A percentile compares a stretch with the other conserved stretches of the same genome.
Conservation (phyloP, 2,888 invertebrate species). For the Drosophila birchii region DNA sequence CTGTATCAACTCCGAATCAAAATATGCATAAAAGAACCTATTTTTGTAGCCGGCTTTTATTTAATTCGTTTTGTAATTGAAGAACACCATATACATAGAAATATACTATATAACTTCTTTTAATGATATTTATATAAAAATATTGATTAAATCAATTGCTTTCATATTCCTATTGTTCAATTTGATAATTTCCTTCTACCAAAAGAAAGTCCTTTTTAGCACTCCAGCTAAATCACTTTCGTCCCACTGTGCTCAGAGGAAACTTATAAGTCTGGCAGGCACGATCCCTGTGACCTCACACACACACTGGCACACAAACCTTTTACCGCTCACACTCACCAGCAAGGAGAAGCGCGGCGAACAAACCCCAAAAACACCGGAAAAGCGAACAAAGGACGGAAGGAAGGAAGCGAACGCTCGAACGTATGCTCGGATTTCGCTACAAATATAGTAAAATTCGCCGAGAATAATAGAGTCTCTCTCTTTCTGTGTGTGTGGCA, state of each 20-base stretch:
- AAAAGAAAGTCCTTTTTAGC: not conserved
- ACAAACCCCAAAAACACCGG: slow-evolving; percentile 56
- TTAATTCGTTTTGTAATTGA: too few relatives aligned
- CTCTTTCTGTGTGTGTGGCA: slow-evolving; percentile 34
- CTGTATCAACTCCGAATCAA: too few relatives aligned
- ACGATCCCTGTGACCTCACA: slow-evolving; percentile 71
- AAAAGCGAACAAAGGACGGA: slow-evolving; percentile 49
- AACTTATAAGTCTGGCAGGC: slow-evolving; percentile 53
- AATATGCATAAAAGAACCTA: too few relatives aligned
- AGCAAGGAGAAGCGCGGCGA: slow-evolving; percentile 11
- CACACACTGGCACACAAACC: slow-evolving; percentile 46
- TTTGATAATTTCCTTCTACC: not conserved
- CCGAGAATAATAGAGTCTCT: slow-evolving; percentile 21
- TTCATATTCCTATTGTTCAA: not conserved
- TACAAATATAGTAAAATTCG: slow-evolving; percentile 53
- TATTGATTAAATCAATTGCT: too few relatives aligned
- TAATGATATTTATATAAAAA: too few relatives aligned
- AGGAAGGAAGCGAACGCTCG: slow-evolving; percentile 72
- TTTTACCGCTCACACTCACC: slow-evolving; percentile 46
- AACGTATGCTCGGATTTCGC: slow-evolving; percentile 76
- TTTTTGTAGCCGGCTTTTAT: too few relatives aligned
- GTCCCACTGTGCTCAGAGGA: slow-evolving; percentile 68
- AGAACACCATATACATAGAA: too few relatives aligned
- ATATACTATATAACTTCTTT: too few relatives aligned
- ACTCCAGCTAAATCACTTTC: not conserved